Percentiles rank a stretch among this genome's conserved stretches.
Conservation (phyloP, 2,888 invertebrate species). For the Molorchus minor region DNA sequence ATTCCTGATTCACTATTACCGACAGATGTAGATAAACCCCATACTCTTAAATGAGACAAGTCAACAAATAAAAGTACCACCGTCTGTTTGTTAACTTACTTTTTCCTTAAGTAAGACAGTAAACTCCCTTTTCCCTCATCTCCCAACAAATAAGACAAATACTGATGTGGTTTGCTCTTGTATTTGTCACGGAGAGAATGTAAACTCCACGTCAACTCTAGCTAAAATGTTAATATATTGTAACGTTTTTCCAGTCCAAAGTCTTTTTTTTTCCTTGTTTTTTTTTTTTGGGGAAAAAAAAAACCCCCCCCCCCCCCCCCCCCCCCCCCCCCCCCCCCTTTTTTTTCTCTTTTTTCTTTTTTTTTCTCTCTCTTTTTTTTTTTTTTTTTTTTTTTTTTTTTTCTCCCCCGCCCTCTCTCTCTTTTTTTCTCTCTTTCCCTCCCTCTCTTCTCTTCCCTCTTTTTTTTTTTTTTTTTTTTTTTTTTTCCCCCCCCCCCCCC, state of each 20-base stretch:
- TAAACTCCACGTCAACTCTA: conserved; percentile 73
- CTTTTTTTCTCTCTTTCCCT: not conserved
- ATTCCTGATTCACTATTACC: conserved; percentile 80
- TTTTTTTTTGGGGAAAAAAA: no score
- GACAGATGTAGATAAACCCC: conserved; percentile 77
- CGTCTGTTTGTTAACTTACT: conserved; percentile 62
- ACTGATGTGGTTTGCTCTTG: conserved; percentile 78
- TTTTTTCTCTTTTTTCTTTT: not conserved
- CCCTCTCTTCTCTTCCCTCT: not conserved
- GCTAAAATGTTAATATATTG: conserved; percentile 49
- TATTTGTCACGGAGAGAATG: conserved; percentile 73
- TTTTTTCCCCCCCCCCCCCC: not conserved
- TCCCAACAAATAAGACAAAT: conserved; percentile 81
- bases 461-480: no score
- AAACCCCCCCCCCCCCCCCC: not conserved
- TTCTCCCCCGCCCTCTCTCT: not conserved
- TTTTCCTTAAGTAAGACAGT: conserved; percentile 78
- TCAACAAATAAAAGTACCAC: conserved; percentile 15
- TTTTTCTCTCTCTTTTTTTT: not conserved
- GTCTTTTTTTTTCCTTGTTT: no score
- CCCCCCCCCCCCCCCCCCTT: not conserved
- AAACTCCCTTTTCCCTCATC: conserved; percentile 88
- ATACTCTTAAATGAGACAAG: conserved; percentile 73
- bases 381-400: not conserved
- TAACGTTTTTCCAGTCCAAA: no score